Base-by-base conservation (phyloP, 2,888 invertebrate genomes). In the Mystacides longicornis region DNA sequence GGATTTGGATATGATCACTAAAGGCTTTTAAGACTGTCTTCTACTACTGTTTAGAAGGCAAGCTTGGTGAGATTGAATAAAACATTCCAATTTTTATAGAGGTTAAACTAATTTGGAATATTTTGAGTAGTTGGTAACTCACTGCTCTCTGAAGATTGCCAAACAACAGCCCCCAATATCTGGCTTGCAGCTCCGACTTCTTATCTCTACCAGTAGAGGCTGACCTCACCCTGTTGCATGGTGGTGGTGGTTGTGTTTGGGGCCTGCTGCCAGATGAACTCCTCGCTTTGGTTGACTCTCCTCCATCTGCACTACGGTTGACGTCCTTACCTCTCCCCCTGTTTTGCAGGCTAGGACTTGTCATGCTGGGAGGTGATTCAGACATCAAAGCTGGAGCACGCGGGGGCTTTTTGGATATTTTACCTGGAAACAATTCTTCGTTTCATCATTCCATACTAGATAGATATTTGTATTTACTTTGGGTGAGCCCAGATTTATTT, bases 121-220 rank as follows among this genome's bases (percentile, higher is more conserved):
- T n/a, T n/a, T n/a, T n/a, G n/a, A n/a, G n/a, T n/a, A n/a, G n/a
- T n/a, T n/a, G 54, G 37, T 7, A 47, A 72, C 78, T 73, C 56
- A 86, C 91, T 33, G 96, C 91, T 63, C 93, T 77, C 70, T 94
- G 90, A 53, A 98, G 75, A 71, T 95, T 96, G 31, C 95, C 95
- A 71, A 97, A 95, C 48, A 97, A 77, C 64, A 94, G 82, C 0
- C 94, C 93, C 98, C 97, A 98, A 70, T 97, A 95, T 37, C 95
- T 75, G 0, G 95, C 93, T 60, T 93, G 82, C 5, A 94, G 74
- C 71, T 95, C 95, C 47, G 89, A 88, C 63, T 86, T 84, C 71
- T 90, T 91, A 69, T 92, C 92, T 9, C 92, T 78, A 7, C 92
- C 92, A 1, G 91, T 90, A 1, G 91, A 91, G 5, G 90, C 91